Percentiles rank a stretch among this genome's conserved stretches.
Evolutionary conservation across 2,888 invertebrate species (phyloP).

Genomic region (Boloria selene): DNA sequence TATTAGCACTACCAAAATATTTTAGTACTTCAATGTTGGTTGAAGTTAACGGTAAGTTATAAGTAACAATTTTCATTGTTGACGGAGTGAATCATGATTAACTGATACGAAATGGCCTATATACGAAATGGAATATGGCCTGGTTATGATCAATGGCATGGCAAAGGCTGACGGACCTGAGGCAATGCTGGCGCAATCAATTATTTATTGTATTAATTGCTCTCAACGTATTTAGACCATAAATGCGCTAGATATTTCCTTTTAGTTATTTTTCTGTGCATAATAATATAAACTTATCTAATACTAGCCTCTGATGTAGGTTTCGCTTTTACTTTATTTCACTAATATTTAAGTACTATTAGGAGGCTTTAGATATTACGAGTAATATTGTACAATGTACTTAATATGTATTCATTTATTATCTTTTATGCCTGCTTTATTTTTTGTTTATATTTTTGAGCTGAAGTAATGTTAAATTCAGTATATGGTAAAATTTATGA

Average conservation of each 20-base stretch:
- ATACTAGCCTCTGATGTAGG: too few species aligned
- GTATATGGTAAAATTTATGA: too few species aligned
- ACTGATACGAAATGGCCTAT: constrained; percentile 29
- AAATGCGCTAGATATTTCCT: background rate
- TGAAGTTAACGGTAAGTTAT: constrained; percentile 1
- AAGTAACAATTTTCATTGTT: constrained; percentile 14
- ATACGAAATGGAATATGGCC: constrained; percentile 30
- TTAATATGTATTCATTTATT: too few species aligned
- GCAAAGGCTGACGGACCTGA: constrained; percentile 20
- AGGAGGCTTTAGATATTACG: too few species aligned
- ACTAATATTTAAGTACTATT: too few species aligned
- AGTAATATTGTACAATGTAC: too few species aligned
- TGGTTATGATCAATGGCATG: constrained; percentile 28
- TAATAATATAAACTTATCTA: too few species aligned
- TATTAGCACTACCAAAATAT: constrained; percentile 7
- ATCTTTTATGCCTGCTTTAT: too few species aligned
- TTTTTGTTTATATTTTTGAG: too few species aligned
- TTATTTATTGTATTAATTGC: constrained; percentile 27
- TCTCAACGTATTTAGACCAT: constrained; percentile 2
- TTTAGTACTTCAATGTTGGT: background rate
- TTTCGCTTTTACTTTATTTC: too few species aligned
- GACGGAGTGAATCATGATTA: constrained; percentile 21
- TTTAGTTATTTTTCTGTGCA: too few species aligned
- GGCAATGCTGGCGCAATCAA: constrained; percentile 29
- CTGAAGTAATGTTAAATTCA: too few species aligned